Percentiles rank a stretch among this genome's conserved stretches.
Conservation (phyloP, 1,140 invertebrate species). For the Trichogramma pretiosum region DNA sequence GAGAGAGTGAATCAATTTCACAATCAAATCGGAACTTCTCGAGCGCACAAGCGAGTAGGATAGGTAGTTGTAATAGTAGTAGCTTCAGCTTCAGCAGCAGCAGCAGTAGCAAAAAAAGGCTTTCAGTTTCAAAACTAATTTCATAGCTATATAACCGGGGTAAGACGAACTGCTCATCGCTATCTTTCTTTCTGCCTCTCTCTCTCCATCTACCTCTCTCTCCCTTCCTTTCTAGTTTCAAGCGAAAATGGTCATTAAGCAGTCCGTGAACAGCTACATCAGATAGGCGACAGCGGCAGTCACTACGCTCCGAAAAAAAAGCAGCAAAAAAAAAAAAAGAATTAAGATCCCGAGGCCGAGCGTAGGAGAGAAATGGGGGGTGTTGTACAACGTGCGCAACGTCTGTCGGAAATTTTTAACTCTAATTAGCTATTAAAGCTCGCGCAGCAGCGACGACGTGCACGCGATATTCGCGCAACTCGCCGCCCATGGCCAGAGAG, state of each 20-base stretch:
- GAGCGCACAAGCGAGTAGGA: background rate
- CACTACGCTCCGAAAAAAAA: no score
- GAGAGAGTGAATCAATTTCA: slow-evolving; percentile 11
- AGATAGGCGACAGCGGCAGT: background rate
- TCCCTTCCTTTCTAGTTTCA: no score
- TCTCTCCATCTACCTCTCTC: no score
- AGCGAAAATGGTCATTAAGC: slow-evolving; percentile 17
- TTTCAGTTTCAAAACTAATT: slow-evolving; percentile 19
- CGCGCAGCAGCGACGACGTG: no score
- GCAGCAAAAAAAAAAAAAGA: background rate
- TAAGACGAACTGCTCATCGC: no score
- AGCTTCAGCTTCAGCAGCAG: background rate
- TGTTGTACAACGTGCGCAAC: no score
- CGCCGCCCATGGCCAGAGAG: no score
- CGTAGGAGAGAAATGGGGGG: background rate
- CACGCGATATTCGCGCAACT: no score
- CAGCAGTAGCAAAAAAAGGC: no score
- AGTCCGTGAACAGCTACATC: background rate
- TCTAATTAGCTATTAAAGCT: slow-evolving; percentile 27
- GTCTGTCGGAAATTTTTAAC: slow-evolving; percentile 20
- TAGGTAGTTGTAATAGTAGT: background rate
- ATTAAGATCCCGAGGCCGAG: no score
- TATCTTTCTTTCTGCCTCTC: no score
- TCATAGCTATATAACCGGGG: no score
- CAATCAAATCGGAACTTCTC: slow-evolving; percentile 13